Base-by-base conservation (phyloP, 2,113 vertebrate species). In the Cinclus cinclus region DNA sequence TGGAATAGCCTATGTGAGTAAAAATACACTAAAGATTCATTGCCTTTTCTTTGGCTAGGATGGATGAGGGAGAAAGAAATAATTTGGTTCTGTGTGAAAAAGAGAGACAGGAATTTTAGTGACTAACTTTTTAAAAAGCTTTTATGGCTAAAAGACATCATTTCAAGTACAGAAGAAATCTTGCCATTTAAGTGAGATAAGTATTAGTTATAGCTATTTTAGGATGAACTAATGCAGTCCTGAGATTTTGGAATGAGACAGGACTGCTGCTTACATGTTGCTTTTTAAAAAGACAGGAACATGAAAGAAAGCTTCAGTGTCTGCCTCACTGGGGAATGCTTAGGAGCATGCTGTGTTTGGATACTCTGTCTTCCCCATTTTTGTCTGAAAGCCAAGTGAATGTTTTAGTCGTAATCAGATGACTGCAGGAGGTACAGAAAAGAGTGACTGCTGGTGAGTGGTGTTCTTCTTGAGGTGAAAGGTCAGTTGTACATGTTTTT, bases 81-180 rank as follows among this genome's bases (percentile, higher is more conserved):
- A 46, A 53, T 58, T 90, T 91, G 5, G 10, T 78, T 95, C 41
- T 75, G 41, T 41, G 69, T 85, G 84, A 80, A 82, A 94, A 96
- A 83, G 19, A 16, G 83, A 93, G 65, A 37, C 20, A 47, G 42
- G 13, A 64, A 71, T 83, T 94, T 76, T 71, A 47, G 13, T 73
- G 75, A 93, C 69, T 76, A 69, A 19, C 30, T 71, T 96, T 87
- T 94, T 25, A 49, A 91, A 92, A 93, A 69, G 35, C 37, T 83
- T 46, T 79, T 21, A 63, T 49, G 41, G 16, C 62, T 80, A 53
- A 59, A 91, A 82, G 33, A 47, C 16, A 6, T 79, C 71, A 92
- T 95, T 94, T 92, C 23, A 84, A 94, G 18, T 90, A 77, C 30
- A 90, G 90, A 95, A 83, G 64, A 78, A 89, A 88, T 83, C 52